Conservation (phyloP, 1,140 invertebrate species). For the Drosophila yakuba region DNA sequence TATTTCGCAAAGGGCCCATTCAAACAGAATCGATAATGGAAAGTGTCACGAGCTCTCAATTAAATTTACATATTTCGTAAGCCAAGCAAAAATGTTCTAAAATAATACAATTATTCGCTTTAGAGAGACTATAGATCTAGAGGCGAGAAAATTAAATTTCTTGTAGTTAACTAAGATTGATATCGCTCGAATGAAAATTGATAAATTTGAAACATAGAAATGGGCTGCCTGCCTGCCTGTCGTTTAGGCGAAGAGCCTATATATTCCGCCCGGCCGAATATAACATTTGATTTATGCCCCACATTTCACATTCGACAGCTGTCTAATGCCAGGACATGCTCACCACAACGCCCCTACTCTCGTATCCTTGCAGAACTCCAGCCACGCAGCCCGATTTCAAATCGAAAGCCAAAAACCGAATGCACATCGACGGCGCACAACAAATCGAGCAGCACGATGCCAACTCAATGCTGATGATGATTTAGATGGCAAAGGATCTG, state of each 20-base stretch:
- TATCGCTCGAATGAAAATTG: constrained; percentile 26
- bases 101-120: neutral
- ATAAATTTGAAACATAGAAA: constrained; percentile 17
- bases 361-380: constrained; percentile 15
- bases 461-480: constrained; percentile 43
- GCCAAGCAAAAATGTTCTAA: neutral
- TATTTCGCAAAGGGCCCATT: neutral
- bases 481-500: constrained; percentile 27
- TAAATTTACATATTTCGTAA: neutral
- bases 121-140: no score
- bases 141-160: constrained; percentile 7
- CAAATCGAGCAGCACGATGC: constrained; percentile 32
- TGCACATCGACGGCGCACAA: constrained; percentile 43
- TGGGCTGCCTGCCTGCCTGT: constrained; percentile 12
- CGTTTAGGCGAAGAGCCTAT: constrained; percentile 16
- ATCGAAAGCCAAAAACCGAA: constrained; percentile 56
- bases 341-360: constrained; percentile 17
- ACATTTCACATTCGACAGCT: constrained; percentile 61
- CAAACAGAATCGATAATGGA: constrained; percentile 26
- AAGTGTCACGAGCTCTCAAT: constrained; percentile 7
- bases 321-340: constrained; percentile 58
- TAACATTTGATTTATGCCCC: constrained; percentile 65
- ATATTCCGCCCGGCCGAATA: constrained; percentile 33
- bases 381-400: constrained; percentile 32
- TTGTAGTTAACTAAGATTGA: constrained; percentile 16